A percentile compares a stretch with the other conserved stretches of the same genome.
Conservation (phyloP, 2,113 vertebrate genomes). For the Cacatua alba region DNA sequence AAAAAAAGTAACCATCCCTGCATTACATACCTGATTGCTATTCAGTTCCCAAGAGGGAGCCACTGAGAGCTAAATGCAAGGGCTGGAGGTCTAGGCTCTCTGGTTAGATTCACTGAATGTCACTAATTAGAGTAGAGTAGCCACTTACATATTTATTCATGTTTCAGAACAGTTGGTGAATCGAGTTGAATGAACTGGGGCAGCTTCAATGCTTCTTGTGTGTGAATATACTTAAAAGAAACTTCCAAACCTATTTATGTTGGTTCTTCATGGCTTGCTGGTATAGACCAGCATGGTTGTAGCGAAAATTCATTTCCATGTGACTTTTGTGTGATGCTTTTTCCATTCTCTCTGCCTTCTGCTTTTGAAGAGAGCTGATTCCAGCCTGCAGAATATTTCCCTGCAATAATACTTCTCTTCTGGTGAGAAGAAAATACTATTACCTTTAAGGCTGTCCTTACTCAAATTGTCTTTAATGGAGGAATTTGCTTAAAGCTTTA, state of each 20-base stretch:
- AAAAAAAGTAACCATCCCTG: conserved; percentile 3
- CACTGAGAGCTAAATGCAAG: conserved; percentile 39
- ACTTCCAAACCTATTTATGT: neutral
- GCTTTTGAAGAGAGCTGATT: neutral
- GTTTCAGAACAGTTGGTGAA: conserved; percentile 42
- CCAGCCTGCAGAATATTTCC: neutral
- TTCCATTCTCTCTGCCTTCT: neutral
- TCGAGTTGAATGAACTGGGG: conserved; percentile 34
- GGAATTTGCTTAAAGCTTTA: neutral
- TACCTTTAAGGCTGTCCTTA: neutral
- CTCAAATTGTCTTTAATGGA: neutral
- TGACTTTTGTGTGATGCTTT: neutral
- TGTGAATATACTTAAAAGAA: neutral
- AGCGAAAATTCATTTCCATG: neutral
- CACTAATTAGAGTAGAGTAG: conserved; percentile 57
- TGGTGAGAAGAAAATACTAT: neutral
- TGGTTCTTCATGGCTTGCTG: neutral
- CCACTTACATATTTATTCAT: conserved; percentile 58
- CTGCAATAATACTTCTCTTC: neutral
- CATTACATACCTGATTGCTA: conserved; percentile 62
- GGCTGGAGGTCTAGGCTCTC: conserved; percentile 20
- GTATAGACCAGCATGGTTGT: neutral
- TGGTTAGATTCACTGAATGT: conserved; percentile 39
- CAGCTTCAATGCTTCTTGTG: neutral
- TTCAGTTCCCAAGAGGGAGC: conserved; percentile 57